Conservation (phyloP, 2,888 invertebrate species). For the Drosophila phalerata region DNA sequence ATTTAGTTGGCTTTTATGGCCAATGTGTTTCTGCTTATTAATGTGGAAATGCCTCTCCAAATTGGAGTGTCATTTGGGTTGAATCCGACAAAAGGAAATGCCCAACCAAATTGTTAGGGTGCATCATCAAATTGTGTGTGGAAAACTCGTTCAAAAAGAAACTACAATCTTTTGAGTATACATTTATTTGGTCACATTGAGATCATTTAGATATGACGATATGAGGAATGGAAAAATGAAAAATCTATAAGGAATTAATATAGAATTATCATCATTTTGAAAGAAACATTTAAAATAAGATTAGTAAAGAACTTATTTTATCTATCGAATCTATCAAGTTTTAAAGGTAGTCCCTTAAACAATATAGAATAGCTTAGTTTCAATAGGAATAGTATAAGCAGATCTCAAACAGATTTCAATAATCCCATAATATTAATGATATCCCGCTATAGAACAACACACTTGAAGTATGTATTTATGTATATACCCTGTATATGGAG, state of each 20-base stretch:
- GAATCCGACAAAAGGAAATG: constrained; percentile 31
- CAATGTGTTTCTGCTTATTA: constrained; percentile 75
- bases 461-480: constrained; percentile 29
- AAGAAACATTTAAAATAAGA: neutral
- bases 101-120: constrained; percentile 42
- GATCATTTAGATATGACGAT: constrained; percentile 11
- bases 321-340: no score
- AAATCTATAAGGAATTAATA: constrained; percentile 10
- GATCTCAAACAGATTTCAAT: constrained; percentile 38
- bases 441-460: constrained; percentile 35
- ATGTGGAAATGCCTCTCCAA: constrained; percentile 81
- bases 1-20: constrained; percentile 66
- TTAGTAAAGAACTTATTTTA: no score
- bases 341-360: no score
- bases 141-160: constrained; percentile 37
- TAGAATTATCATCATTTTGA: constrained; percentile 11
- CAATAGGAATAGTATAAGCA: constrained; percentile 16
- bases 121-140: constrained; percentile 43
- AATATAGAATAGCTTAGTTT: neutral
- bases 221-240: neutral
- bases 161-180: neutral
- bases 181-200: constrained; percentile 23
- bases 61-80: constrained; percentile 77
- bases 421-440: constrained; percentile 68
- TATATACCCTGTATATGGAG: constrained; percentile 28